Evolutionary conservation across 2,113 vertebrate genomes (phyloP), one percentile per base, ranked within the genome.

Genomic region (Zapus hudsonius): DNA sequence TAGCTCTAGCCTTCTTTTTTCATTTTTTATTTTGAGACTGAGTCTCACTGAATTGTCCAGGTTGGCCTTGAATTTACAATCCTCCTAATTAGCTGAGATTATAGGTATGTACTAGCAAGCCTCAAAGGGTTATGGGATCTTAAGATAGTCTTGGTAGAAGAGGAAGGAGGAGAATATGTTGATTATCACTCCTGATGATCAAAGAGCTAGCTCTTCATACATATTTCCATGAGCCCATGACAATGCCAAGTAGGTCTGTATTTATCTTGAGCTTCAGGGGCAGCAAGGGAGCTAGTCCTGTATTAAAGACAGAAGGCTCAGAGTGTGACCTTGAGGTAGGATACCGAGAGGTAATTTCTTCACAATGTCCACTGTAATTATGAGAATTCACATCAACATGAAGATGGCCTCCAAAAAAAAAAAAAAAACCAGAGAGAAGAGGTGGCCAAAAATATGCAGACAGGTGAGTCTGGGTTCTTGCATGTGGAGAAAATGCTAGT

Each of bases 341-440:
- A 17, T 10, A 25, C 19, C 31, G 29, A 17, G 57, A 20, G 57
- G 2, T 63, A 74, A 59, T 83, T 84, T 33, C 25, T 84, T 52
- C 5, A 61, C 31, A 80, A 4, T 44, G 3, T 16, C 40, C 8
- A 27, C 4, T 76, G 36, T 57, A 74, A 15, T 42, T 52, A 27
- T 29, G 38, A 92, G 42, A 93, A 70, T 2, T 10, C 38, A 19
- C 0, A 33, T 42, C 15, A 73, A 73, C 36, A 1, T 69, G 12
- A 94, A 82, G n/a, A 17, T 44, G 2, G 4, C 84, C 63, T 57
- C 38, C 87, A 87, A 81, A 84, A 9, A 64, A 87, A 81, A 84
- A 9, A 64, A 16, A 84, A 93, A 89, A 15, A 6, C 36, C 12
- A 6, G 47, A 33, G 55, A 11, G 11, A 66, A 83, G 0, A 74